These are phyloP conservation scores for Periophthalmus magnuspinnatus DNA, from an alignment of 2,797 vertebrate species.

Conservation along the genomic window DNA sequence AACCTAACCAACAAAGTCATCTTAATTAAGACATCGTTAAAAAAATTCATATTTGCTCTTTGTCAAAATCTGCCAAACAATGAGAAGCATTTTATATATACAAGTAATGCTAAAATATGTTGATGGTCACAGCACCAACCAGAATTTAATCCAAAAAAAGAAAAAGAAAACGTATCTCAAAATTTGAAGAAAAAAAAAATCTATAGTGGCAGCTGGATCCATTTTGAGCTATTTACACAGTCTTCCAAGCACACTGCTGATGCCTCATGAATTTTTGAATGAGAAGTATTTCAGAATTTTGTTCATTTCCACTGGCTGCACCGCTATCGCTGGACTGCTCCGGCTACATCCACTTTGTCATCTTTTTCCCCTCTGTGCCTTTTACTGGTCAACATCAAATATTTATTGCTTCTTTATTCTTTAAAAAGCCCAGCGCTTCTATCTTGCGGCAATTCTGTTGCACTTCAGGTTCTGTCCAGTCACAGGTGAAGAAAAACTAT, in stretches of 20 bases:
- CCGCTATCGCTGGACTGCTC: constrained; percentile 64
- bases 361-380: constrained; percentile 56
- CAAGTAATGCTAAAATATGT: constrained; percentile 58
- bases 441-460: constrained; percentile 37
- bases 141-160: constrained; percentile 48
- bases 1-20: constrained; percentile 61
- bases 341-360: constrained; percentile 71
- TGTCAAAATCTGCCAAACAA: constrained; percentile 65
- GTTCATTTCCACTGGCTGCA: constrained; percentile 59
- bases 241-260: constrained; percentile 53
- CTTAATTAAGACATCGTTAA: constrained; percentile 62
- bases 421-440: constrained; percentile 61
- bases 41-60: constrained; percentile 58
- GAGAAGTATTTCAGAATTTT: constrained; percentile 68
- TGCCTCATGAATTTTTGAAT: constrained; percentile 68
- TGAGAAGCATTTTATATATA: constrained; percentile 40
- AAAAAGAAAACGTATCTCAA: constrained; percentile 33
- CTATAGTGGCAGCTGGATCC: constrained; percentile 47
- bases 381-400: constrained; percentile 74
- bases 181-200: constrained; percentile 44
- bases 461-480: constrained; percentile 46
- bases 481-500: constrained; percentile 48
- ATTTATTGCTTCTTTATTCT: constrained; percentile 83
- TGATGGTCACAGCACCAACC: constrained; percentile 68
- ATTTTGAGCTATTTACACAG: constrained; percentile 74